Conservation (phyloP, 53 echinoderm and acorn worm genomes). For the Temnopleurus reevesii region DNA sequence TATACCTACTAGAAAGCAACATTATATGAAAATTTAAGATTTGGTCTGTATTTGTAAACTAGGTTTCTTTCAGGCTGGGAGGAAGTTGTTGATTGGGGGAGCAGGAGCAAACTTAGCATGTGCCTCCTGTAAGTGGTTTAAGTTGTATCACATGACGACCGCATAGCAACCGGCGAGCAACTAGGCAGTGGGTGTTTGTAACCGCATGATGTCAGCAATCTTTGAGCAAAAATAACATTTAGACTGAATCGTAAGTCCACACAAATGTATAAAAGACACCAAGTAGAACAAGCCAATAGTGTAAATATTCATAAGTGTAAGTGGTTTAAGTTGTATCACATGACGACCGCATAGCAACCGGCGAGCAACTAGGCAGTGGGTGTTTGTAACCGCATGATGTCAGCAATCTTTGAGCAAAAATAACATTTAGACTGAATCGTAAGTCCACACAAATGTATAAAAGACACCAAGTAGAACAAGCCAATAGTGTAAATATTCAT, state of each 20-base stretch:
- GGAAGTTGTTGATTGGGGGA: not conserved
- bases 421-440: no score
- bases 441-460: no score
- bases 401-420: not conserved
- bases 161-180: not conserved
- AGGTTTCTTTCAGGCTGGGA: not conserved
- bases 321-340: conserved; percentile 11
- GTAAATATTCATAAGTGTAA: no score
- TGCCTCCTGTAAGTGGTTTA: not conserved
- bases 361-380: not conserved
- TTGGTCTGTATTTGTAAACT: no score
- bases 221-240: no score
- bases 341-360: conserved; percentile 25
- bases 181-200: not conserved
- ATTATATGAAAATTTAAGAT: no score
- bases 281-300: no score
- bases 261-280: no score
- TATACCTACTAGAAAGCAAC: no score
- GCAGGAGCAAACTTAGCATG: not conserved
- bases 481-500: no score
- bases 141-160: conserved; percentile 37
- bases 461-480: no score
- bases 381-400: not conserved
- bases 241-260: no score
- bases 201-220: conserved; percentile 5